Evolutionary conservation across 2,888 invertebrate genomes (phyloP).

Genomic region (Monoplex corrugatus): DNA sequence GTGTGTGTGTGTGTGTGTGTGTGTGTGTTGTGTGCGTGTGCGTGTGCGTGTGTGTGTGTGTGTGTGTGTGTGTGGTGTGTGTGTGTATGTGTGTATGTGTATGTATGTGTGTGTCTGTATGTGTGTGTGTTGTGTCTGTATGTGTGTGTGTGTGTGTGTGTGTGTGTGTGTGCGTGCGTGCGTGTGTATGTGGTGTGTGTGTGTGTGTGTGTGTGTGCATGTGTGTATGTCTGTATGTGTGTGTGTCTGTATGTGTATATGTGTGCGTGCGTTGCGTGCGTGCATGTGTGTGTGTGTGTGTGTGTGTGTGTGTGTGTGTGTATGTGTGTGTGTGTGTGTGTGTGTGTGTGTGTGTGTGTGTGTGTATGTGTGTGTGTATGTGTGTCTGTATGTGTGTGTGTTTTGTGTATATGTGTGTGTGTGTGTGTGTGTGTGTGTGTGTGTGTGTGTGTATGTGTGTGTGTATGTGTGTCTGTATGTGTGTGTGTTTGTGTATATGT

Average conservation of each 20-base stretch:
- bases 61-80: neutral
- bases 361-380: neutral
- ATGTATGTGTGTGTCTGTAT: neutral
- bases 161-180: too few relatives aligned
- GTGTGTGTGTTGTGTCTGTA: neutral
- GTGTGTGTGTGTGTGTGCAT: neutral
- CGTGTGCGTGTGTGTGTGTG: neutral
- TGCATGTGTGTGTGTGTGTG: constrained; percentile 15
- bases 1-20: neutral
- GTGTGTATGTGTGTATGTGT: neutral
- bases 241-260: neutral
- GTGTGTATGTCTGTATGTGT: neutral
- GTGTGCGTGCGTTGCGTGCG: neutral
- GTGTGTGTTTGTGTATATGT: too few relatives aligned
- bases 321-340: constrained; percentile 8
- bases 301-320: neutral
- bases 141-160: too few relatives aligned
- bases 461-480: too few relatives aligned
- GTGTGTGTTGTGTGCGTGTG: neutral
- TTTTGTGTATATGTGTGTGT: neutral
- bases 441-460: neutral
- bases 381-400: neutral
- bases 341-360: neutral
- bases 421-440: neutral
- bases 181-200: neutral